These are phyloP conservation scores for Pseudoatta argentina DNA, from an alignment of 1,140 invertebrate species.

Conservation along the genomic window DNA sequence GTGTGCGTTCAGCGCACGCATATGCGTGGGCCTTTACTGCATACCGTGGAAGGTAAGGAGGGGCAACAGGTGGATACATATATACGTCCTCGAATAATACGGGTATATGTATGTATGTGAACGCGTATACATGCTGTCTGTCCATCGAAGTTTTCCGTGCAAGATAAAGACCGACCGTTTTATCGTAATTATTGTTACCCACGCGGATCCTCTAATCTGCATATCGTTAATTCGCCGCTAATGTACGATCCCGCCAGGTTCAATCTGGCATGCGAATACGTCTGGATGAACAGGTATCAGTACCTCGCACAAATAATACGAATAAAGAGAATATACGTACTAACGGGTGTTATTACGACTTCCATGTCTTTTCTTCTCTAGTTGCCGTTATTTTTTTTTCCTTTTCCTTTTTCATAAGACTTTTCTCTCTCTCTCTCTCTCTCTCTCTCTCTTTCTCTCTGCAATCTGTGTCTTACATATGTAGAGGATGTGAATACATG, in stretches of 20 bases:
- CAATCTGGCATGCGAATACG: constrained; percentile 23
- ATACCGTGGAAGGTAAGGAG: constrained; percentile 44
- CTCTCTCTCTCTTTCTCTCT: constrained; percentile 47
- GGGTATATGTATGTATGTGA: not conserved
- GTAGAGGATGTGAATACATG: constrained; percentile 29
- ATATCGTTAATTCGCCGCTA: constrained; percentile 59
- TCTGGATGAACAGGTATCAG: constrained; percentile 2
- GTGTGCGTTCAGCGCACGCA: constrained; percentile 29
- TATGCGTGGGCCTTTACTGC: constrained; percentile 54
- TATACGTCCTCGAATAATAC: constrained; percentile 75
- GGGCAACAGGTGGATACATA: constrained; percentile 80
- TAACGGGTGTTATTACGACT: constrained; percentile 23
- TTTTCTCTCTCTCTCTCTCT: constrained; percentile 29
- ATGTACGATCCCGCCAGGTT: not conserved
- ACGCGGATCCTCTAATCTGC: constrained; percentile 32
- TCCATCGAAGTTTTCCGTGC: not conserved
- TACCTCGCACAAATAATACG: not conserved
- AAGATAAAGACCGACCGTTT: constrained; percentile 47
- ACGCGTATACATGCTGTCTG: not conserved
- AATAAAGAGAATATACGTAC: not conserved
- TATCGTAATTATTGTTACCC: constrained; percentile 68
- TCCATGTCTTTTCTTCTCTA: not conserved
- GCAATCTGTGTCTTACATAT: constrained; percentile 1
- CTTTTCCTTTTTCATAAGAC: not conserved
- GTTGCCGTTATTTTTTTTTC: not conserved